These are phyloP conservation scores for Lucilia sericata DNA, from an alignment of 1,140 invertebrate species.

Conservation along the genomic window DNA sequence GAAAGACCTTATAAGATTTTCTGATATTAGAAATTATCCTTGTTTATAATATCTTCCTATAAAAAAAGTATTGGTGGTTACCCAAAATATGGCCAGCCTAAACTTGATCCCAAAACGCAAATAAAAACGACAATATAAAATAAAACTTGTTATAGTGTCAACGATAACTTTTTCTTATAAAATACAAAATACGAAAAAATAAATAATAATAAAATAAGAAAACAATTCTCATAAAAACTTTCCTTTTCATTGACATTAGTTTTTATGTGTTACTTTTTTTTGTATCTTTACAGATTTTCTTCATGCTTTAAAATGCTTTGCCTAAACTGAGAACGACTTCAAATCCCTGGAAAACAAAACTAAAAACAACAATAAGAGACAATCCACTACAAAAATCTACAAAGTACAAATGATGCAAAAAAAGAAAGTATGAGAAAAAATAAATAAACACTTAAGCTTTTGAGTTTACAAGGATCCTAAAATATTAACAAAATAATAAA, in stretches of 20 bases:
- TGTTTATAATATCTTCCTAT: too few relatives aligned
- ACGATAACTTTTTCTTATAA: conserved; percentile 25
- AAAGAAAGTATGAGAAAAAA: background rate
- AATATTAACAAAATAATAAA: background rate
- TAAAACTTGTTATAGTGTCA: conserved; percentile 20
- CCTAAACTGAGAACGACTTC: background rate
- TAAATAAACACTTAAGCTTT: background rate
- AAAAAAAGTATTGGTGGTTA: too few relatives aligned
- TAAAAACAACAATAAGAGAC: background rate
- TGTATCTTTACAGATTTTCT: background rate
- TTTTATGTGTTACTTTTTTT: background rate
- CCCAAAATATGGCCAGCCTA: background rate
- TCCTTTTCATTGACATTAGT: conserved; percentile 10
- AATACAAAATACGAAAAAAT: background rate
- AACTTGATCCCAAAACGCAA: background rate
- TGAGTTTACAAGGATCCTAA: background rate
- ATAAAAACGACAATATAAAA: conserved; percentile 10
- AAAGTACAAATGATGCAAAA: too few relatives aligned
- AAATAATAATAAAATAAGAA: background rate
- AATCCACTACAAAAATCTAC: background rate
- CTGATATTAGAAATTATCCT: too few relatives aligned
- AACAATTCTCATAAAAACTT: conserved; percentile 21
- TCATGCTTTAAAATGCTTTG: background rate
- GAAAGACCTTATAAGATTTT: too few relatives aligned
- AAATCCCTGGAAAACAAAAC: background rate